Evolutionary conservation across 2,797 vertebrate genomes (phyloP).

Genomic region (Typhlichthys eigenmanni): DNA sequence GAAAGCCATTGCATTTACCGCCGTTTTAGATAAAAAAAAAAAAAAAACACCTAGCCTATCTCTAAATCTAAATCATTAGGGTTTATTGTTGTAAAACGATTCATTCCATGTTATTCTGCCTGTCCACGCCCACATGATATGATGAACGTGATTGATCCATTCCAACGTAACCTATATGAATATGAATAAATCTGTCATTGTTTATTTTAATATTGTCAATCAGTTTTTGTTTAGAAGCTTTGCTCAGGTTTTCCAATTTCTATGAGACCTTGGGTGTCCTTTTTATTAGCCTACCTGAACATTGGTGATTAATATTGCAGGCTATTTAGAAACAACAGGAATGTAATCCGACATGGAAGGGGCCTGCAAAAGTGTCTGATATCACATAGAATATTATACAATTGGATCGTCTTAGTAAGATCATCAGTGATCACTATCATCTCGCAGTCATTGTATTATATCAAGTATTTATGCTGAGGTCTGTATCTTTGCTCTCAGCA

Average conservation of each 20-base stretch:
- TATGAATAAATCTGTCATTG: conserved; percentile 21
- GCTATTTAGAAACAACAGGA: background rate
- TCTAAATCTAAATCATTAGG: conserved; percentile 13
- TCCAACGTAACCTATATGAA: conserved; percentile 51
- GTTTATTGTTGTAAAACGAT: conserved; percentile 20
- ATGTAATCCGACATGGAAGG: background rate
- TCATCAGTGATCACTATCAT: background rate
- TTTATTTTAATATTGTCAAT: conserved; percentile 34
- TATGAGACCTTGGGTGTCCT: conserved; percentile 38
- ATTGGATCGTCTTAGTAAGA: background rate
- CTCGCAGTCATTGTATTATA: background rate
- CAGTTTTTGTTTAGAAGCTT: conserved; percentile 21
- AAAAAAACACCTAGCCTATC: conserved; percentile 19
- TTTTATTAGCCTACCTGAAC: conserved; percentile 39
- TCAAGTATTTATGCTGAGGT: background rate
- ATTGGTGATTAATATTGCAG: background rate
- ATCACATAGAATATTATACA: background rate
- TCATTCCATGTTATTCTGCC: conserved; percentile 50
- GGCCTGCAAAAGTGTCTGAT: background rate
- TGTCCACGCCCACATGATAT: conserved; percentile 71
- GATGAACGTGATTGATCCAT: conserved; percentile 53
- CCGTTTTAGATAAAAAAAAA: conserved; percentile 17
- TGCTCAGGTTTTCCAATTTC: conserved; percentile 14
- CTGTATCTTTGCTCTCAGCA: conserved; percentile 7
- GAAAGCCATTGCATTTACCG: conserved; percentile 26